Conservation (phyloP, 2,113 vertebrate genomes). For the Sceloporus tristichus region DNA sequence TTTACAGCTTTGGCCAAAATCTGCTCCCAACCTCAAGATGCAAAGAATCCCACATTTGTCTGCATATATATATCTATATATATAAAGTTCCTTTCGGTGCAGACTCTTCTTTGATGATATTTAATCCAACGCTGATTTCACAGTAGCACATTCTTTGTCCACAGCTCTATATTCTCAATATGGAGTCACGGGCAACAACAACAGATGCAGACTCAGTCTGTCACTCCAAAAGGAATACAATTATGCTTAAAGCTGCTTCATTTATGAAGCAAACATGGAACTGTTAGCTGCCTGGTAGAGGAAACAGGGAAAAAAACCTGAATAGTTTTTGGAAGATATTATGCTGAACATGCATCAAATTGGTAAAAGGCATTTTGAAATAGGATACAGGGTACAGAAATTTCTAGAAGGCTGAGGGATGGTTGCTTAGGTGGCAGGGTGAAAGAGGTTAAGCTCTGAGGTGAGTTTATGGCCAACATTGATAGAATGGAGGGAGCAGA, state of each 20-base stretch:
- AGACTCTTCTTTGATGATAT: slow-evolving; percentile 74
- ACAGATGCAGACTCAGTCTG: slow-evolving; percentile 82
- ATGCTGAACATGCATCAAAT: not conserved
- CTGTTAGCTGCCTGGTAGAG: slow-evolving; percentile 80
- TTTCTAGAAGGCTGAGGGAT: not conserved
- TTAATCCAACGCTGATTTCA: slow-evolving; percentile 78
- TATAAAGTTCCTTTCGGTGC: slow-evolving; percentile 67
- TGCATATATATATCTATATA: slow-evolving; percentile 20
- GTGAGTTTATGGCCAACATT: not conserved
- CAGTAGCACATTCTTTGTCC: slow-evolving; percentile 76
- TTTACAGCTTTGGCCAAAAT: slow-evolving; percentile 58
- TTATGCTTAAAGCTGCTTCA: slow-evolving; percentile 84
- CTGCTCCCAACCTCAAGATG: slow-evolving; percentile 66
- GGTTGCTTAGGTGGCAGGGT: not conserved
- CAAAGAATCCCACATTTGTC: slow-evolving; percentile 59
- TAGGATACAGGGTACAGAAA: not conserved
- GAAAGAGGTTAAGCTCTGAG: not conserved
- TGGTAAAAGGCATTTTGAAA: not conserved
- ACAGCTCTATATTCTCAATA: slow-evolving; percentile 74
- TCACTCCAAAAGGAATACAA: slow-evolving; percentile 84
- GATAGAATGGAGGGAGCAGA: not conserved
- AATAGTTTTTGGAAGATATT: slow-evolving; percentile 36
- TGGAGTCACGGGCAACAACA: slow-evolving; percentile 80
- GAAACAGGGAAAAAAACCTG: slow-evolving; percentile 39
- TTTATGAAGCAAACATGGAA: slow-evolving; percentile 85